Conservation (phyloP, 2,888 invertebrate species). For the Bembecia ichneumoniformis region DNA sequence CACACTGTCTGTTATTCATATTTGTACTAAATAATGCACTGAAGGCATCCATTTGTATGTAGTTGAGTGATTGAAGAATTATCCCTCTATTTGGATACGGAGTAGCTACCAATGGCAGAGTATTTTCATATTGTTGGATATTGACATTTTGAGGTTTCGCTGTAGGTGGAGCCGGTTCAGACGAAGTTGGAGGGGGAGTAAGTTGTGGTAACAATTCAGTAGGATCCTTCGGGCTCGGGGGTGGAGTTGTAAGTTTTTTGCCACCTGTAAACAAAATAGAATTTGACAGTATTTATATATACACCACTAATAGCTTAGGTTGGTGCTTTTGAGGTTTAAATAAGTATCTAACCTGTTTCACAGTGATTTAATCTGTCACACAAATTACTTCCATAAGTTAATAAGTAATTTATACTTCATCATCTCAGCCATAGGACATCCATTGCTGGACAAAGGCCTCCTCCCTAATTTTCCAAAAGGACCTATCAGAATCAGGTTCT, state of each 20-base stretch:
- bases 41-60: slow-evolving; percentile 65
- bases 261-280: slow-evolving; percentile 21
- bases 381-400: too few relatives aligned
- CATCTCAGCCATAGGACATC: too few relatives aligned
- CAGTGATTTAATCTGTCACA: too few relatives aligned
- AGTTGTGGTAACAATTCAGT: slow-evolving; percentile 12
- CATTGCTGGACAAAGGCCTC: too few relatives aligned
- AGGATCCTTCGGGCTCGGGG: slow-evolving; percentile 13
- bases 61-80: slow-evolving; percentile 59
- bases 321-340: too few relatives aligned
- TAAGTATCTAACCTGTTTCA: too few relatives aligned
- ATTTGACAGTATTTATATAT: too few relatives aligned
- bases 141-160: slow-evolving; percentile 13
- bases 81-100: slow-evolving; percentile 61
- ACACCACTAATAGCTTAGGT: too few relatives aligned
- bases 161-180: slow-evolving; percentile 6
- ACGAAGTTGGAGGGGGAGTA: slow-evolving; percentile 11
- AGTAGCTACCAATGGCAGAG: slow-evolving; percentile 20
- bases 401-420: too few relatives aligned
- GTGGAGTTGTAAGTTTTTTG: slow-evolving; percentile 18
- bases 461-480: too few relatives aligned
- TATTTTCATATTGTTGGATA: slow-evolving; percentile 17
- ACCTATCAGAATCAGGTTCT: too few relatives aligned
- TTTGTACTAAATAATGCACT: slow-evolving; percentile 47
- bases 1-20: slow-evolving; percentile 16